Evolutionary conservation across 2,113 vertebrate species (phyloP).

Genomic region (Sylvietta virens): DNA sequence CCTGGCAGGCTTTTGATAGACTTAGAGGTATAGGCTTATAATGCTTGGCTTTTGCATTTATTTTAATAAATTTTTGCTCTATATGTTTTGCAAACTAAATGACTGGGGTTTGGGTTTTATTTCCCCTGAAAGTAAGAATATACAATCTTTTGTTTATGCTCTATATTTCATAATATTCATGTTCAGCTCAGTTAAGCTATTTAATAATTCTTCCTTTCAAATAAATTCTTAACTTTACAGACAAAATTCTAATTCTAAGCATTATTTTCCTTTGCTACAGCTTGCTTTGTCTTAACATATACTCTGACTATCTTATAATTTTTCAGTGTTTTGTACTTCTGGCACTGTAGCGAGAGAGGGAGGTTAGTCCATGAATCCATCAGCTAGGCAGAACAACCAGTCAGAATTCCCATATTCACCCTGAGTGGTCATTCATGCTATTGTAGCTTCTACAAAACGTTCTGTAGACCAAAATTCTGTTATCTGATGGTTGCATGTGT

Average conservation of each 20-base stretch:
- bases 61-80: too few relatives aligned
- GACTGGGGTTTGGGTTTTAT: too few relatives aligned
- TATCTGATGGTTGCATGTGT: not conserved
- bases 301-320: not conserved
- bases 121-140: too few relatives aligned
- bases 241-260: not conserved
- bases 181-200: not conserved
- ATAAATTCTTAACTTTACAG: not conserved
- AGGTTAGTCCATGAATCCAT: not conserved
- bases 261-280: not conserved
- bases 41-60: too few relatives aligned
- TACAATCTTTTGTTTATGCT: fast-evolving
- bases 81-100: too few relatives aligned
- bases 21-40: too few relatives aligned
- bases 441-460: not conserved
- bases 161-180: not conserved
- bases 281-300: not conserved
- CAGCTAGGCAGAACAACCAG: not conserved
- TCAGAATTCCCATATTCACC: not conserved
- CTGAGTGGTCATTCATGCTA: not conserved
- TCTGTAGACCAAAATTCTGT: not conserved
- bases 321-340: not conserved
- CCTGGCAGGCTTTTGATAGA: too few relatives aligned
- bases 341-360: not conserved
- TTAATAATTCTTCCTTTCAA: not conserved